Evolutionary conservation across 2,888 invertebrate genomes (phyloP), one percentile per base, ranked within the genome.

Genomic region (Barypeithes pellucidus): DNA sequence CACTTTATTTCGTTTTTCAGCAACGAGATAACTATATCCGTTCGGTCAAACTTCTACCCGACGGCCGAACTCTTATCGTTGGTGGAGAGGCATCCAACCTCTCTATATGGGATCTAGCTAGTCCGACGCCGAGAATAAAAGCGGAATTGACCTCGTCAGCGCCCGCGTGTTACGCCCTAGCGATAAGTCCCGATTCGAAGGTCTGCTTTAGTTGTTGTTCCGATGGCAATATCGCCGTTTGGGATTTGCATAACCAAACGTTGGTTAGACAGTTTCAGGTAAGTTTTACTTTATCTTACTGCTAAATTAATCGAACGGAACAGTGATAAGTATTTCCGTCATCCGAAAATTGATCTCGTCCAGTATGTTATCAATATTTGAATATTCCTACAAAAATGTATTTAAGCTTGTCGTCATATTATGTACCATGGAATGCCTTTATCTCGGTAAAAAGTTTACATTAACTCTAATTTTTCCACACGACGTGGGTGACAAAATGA

Each of bases 151-250:
- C 96, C 8, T 97, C 96, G 0, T 94, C 94, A 68, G 97, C 97
- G 1, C 97, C 97, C 1, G 98, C 98, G 0, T 98, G 98, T 87
- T 98, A 98, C 85, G 98, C 98, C n/a, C 89, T 98, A 12, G 97
- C 98, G 69, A 96, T 98, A 81, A 95, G 95, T 81, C 96, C 96
- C 0, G 98, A 98, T 86, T 95, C 96, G 43, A 97, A 97, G 89
- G 94, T 97, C 75, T 97, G 98, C 90, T 98, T 97, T 89, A 96
- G 96, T 84, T 98, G 98, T 87, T 98, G 98, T 87, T 96, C 96
- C 62, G 98, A 98, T 86, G 98, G 98, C 52, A 96, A 97, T 88
- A 97, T 98, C 79, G 96, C 97, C 12, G 96, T 98, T 16, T 97
- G 97, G 97, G 97, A 98, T 87, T 89, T 98, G 3, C 96, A 96